Conservation (phyloP, 2,888 invertebrate species). For the Ommatoiulus sabulosus region DNA sequence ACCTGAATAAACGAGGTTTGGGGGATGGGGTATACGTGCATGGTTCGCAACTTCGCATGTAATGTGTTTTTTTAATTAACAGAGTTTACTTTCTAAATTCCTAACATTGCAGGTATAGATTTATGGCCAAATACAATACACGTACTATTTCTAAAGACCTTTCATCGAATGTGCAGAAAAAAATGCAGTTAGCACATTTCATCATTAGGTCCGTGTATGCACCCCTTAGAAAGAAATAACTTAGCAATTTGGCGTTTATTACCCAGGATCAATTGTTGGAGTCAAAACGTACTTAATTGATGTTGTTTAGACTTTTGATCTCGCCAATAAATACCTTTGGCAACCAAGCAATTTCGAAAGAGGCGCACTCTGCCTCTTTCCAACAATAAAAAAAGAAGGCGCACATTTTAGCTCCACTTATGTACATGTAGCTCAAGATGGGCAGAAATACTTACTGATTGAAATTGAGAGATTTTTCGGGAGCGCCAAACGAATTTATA, state of each 20-base stretch:
- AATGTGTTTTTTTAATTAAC: too few species aligned
- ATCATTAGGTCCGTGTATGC: neutral
- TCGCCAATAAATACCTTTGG: neutral
- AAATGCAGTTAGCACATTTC: too few species aligned
- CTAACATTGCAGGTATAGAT: too few species aligned
- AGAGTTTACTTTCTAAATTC: too few species aligned
- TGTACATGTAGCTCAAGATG: neutral
- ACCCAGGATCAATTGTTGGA: neutral
- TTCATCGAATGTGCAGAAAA: too few species aligned
- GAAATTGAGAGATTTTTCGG: too few species aligned
- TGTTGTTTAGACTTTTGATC: conserved; percentile 1
- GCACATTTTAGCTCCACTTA: neutral
- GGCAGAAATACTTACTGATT: too few species aligned
- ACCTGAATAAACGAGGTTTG: too few species aligned
- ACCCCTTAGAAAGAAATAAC: neutral
- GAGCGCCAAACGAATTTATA: neutral
- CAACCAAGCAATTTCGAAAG: neutral
- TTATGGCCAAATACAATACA: too few species aligned
- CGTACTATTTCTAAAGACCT: too few species aligned
- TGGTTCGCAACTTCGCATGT: too few species aligned
- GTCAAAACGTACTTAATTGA: neutral
- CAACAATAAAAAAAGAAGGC: neutral
- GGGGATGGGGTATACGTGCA: too few species aligned
- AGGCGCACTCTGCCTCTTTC: neutral
- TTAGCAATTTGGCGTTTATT: neutral